These are phyloP conservation scores for Microctonus hyperodae DNA, from an alignment of 2,888 invertebrate species.

Conservation along the genomic window DNA sequence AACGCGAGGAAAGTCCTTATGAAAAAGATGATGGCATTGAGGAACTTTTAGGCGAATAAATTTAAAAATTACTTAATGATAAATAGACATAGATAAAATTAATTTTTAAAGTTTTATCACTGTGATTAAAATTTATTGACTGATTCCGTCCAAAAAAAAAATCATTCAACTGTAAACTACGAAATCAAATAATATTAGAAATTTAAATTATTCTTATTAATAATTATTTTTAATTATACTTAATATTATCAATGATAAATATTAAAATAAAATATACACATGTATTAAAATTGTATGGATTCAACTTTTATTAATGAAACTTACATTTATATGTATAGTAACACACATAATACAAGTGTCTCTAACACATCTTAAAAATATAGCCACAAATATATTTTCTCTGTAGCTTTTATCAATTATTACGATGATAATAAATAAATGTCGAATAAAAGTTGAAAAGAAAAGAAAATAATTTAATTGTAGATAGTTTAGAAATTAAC, in stretches of 20 bases:
- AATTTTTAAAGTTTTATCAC: conserved; percentile 4
- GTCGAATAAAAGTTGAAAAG: neutral
- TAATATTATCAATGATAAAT: neutral
- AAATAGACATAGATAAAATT: neutral
- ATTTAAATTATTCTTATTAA: neutral
- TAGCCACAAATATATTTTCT: neutral
- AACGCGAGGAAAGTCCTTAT: conserved; percentile 50
- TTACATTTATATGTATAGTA: conserved; percentile 35
- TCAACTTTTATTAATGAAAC: conserved; percentile 45
- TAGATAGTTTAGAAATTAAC: too few relatives aligned
- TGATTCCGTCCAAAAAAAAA: conserved; percentile 43
- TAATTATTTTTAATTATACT: neutral
- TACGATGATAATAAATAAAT: neutral
- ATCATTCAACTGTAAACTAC: conserved; percentile 17
- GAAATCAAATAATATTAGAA: neutral
- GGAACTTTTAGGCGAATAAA: conserved; percentile 55
- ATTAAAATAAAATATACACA: neutral
- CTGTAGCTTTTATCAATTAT: neutral
- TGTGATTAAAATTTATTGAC: neutral
- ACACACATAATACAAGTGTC: conserved; percentile 18
- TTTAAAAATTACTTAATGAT: neutral
- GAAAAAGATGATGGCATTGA: conserved; percentile 60
- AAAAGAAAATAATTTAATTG: neutral
- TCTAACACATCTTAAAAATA: neutral
- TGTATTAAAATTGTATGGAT: conserved; percentile 40